Base-by-base conservation (phyloP, 2,888 invertebrate species). In the Hybos culiciformis region DNA sequence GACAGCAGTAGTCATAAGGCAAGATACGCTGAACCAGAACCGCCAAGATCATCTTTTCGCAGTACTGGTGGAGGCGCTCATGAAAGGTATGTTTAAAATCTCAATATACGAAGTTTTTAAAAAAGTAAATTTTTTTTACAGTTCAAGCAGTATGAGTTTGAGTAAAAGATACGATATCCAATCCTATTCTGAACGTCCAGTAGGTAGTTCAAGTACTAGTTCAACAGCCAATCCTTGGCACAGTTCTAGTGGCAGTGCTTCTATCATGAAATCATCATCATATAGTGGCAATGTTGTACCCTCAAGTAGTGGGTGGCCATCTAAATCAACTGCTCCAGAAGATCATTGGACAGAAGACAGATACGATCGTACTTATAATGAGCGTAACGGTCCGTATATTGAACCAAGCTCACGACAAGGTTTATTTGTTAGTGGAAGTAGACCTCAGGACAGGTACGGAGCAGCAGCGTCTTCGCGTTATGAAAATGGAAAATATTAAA, bases 281-380 rank as follows among this genome's bases (percentile, higher is more conserved):
- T 66, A 65, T 45, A 52, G 58, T 15, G 60, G 56, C 47, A 63
- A 62, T 47, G 61, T 59, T 20, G 54, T 65, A 49, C 56, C 60
- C 15, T 59, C 60, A 7, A 57, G 54, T 24, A 48, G 48, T 19
- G 46, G 51, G 43, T 63, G 63, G 62, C 61, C 55, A 24, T 15
- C 45, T 9, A 66, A 66, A 48, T 54, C 62, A 0, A 38, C 46
- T 4, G 56, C 56, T 12, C n/a, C n/a, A n/a, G 63, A 62, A 24
- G 54, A 55, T 23, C 55, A 55, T 39, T 54, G 50, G 43, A 65
- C 65, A 64, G 62, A 63, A 45, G 62, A 63, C 49, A 63, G 66
- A 21, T 66, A 65, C 43, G 66, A 66, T 50, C 60, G 66, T 36
- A 62, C 61, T 9, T 66, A 66, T 43, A 66, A 66, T 50, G 66